Base-by-base conservation (phyloP, 2,888 invertebrate genomes). In the Trichogramma evanescens region DNA sequence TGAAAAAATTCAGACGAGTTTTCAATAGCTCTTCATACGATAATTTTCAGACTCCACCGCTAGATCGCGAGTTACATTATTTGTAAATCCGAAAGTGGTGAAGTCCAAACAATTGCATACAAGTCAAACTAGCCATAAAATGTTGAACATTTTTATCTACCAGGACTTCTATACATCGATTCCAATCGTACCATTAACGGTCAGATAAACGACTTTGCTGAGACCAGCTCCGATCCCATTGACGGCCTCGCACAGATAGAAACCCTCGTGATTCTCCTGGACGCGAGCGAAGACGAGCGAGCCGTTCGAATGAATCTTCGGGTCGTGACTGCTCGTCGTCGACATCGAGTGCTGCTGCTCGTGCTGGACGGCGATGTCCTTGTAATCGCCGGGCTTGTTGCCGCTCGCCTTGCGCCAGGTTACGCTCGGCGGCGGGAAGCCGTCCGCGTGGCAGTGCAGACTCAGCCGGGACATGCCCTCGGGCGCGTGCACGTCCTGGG, bases 241-340 rank as follows among this genome's bases (percentile, higher is more conserved):
- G 71, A 91, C 88, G n/a, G 93, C 93, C 74, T 94, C 93, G 78
- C 95, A 95, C 56, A 95, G 82, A 77, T 93, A 95, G 77, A 91
- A 90, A 0, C 94, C 93, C 79, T 93, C 93, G 74, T 89, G 91
- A 72, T 89, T 89, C 79, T 93, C 93, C 69, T 87, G 88, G 55
- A 93, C 88, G 73, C 88, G 86, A 70, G 87, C 87, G 77, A 93
- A 93, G 65, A 88, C 85, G 66, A 93, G 82, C 8, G 93, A 91
- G 40, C 93, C 93, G 75, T 93, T 93, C 68, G 88, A 86, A 70
- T 89, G 86, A 63, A 78, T 74, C 62, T 72, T 72, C 6, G 76
- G 64, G 49, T 76, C 75, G 51, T 75, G 74, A 52, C 75, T 74
- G 7, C 71, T 69, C 26, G 26, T 26, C 26, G 26, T 26, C 26